phyloP scores from a whole-genome alignment of 2,797 vertebrate species.

The Ceryle rudis region DNA sequence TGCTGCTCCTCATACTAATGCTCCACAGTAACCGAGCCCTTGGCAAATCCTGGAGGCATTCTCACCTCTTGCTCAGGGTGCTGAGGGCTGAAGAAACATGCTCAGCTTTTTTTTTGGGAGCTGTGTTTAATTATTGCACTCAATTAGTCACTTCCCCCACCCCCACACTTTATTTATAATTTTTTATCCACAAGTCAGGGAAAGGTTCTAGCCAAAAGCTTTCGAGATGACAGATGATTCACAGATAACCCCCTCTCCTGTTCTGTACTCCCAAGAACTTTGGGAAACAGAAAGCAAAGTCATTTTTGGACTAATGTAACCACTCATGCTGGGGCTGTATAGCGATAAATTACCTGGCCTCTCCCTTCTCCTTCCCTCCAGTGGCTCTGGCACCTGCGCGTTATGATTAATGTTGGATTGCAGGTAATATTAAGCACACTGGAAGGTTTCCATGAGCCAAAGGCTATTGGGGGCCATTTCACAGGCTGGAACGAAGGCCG shows the following conservation, averaged over 20 bases:
- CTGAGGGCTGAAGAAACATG: neutral
- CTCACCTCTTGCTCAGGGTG: neutral
- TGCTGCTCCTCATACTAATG: neutral
- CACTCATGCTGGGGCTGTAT: neutral
- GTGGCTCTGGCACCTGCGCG: neutral
- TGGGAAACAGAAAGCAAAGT: slow-evolving; percentile 26
- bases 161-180: slow-evolving; percentile 33
- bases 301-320: slow-evolving; percentile 33
- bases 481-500: neutral
- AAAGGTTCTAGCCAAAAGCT: slow-evolving; percentile 48
- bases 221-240: slow-evolving; percentile 48
- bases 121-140: slow-evolving; percentile 33
- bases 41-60: neutral
- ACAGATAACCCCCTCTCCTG: slow-evolving; percentile 14
- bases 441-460: slow-evolving; percentile 31
- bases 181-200: neutral
- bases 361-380: neutral
- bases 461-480: neutral
- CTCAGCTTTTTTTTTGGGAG: slow-evolving; percentile 21
- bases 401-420: neutral
- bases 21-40: fast-evolving
- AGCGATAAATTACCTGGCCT: slow-evolving; percentile 5
- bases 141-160: slow-evolving; percentile 45
- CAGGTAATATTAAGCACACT: neutral
- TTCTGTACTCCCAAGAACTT: slow-evolving; percentile 26